phyloP scores from a whole-genome alignment of 2,113 vertebrate species.

The Panthera leo region DNA sequence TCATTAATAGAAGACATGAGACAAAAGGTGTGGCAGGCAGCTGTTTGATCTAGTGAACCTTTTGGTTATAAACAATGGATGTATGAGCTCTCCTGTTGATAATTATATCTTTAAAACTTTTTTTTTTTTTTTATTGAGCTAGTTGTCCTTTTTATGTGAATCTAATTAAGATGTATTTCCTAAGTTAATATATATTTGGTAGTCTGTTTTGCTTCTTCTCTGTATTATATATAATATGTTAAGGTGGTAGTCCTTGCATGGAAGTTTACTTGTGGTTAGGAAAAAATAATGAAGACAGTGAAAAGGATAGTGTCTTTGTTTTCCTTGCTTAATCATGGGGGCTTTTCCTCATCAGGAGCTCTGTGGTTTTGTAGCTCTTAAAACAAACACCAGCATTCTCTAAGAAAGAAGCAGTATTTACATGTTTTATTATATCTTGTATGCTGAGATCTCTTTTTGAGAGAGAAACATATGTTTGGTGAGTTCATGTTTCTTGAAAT shows the following conservation, averaged over 20 bases:
- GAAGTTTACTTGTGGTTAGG: conserved; percentile 46
- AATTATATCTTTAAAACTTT: conserved; percentile 37
- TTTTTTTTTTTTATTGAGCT: conserved; percentile 44
- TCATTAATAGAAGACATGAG: conserved; percentile 41
- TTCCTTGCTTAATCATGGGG: conserved; percentile 38
- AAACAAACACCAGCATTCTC: conserved; percentile 40
- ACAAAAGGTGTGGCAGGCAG: conserved; percentile 17
- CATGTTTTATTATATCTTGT: conserved; percentile 56
- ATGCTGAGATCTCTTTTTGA: conserved; percentile 53
- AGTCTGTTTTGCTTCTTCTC: conserved; percentile 46
- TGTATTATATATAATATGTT: conserved; percentile 24
- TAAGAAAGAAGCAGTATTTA: conserved; percentile 43
- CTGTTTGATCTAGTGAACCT: conserved; percentile 28
- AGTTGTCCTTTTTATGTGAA: conserved; percentile 42
- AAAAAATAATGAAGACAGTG: conserved; percentile 42
- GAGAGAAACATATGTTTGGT: conserved; percentile 63
- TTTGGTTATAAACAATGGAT: conserved; percentile 49
- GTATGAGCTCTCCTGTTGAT: conserved; percentile 27
- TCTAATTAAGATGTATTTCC: conserved; percentile 42
- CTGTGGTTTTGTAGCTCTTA: conserved; percentile 66
- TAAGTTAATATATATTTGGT: conserved; percentile 16
- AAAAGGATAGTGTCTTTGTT: conserved; percentile 18
- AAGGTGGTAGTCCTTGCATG: conserved; percentile 8
- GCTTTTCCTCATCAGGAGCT: not conserved
- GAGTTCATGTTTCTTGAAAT: conserved; percentile 72